Conservation (phyloP, 2,797 vertebrate species). For the Peromyscus melanophrys region DNA sequence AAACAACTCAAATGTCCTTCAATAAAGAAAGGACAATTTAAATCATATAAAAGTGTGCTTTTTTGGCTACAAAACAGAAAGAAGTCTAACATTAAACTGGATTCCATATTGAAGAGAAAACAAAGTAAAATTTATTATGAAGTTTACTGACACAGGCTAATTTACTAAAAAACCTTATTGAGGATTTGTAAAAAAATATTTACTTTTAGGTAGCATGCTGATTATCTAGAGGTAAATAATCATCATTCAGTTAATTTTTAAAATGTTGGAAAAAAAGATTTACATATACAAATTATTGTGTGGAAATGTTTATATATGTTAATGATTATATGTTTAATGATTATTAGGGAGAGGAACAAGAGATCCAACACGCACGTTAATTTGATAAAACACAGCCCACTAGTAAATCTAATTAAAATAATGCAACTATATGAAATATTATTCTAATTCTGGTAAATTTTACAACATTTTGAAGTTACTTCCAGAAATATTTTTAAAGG, state of each 20-base stretch:
- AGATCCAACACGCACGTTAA: background rate
- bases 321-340: background rate
- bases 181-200: slow-evolving; percentile 11
- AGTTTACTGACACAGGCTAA: background rate
- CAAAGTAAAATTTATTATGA: background rate
- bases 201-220: background rate
- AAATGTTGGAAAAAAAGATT: background rate
- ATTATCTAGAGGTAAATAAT: background rate
- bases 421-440: background rate
- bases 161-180: slow-evolving; percentile 1
- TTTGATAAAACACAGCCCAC: background rate
- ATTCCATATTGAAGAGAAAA: background rate
- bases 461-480: background rate
- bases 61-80: background rate
- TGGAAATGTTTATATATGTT: background rate
- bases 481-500: background rate
- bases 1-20: background rate
- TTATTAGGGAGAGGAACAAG: background rate
- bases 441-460: slow-evolving; percentile 30
- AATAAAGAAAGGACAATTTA: slow-evolving; percentile 2
- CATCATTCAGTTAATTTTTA: background rate
- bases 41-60: background rate
- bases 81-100: background rate
- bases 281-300: background rate
- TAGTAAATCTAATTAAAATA: background rate